These are phyloP conservation scores for Oceanodroma leucorhoa DNA, from an alignment of 2,797 vertebrate genomes.

Conservation along the genomic window DNA sequence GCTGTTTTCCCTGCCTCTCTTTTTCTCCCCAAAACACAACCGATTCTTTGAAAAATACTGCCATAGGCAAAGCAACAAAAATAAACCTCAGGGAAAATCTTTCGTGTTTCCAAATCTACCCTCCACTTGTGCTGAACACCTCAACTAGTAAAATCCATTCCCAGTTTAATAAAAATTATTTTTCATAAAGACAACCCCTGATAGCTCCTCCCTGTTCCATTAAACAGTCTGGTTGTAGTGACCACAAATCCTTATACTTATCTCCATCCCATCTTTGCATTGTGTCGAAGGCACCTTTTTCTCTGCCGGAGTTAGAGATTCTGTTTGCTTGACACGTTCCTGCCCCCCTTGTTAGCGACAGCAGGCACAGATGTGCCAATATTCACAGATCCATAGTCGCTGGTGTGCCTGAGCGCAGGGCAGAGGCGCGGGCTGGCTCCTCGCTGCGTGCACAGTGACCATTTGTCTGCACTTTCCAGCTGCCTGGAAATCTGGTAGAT, in stretches of 20 bases:
- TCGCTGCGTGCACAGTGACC: not conserved
- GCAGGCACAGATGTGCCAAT: not conserved
- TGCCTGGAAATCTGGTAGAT: conserved; percentile 21
- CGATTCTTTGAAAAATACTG: not conserved
- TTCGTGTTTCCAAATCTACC: not conserved
- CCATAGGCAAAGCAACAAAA: not conserved
- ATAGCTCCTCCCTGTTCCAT: not conserved
- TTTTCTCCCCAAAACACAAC: not conserved
- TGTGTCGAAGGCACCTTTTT: not conserved
- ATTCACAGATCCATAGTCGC: not conserved
- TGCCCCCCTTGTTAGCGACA: not conserved
- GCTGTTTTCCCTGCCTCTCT: not conserved
- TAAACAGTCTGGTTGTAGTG: not conserved
- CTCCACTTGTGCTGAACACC: not conserved
- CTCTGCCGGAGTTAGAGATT: not conserved
- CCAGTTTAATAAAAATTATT: not conserved
- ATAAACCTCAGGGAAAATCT: not conserved
- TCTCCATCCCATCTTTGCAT: not conserved
- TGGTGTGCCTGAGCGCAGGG: not conserved
- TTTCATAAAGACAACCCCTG: not conserved
- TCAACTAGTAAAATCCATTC: conserved; percentile 1
- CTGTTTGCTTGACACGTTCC: not conserved
- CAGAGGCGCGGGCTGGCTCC: not conserved
- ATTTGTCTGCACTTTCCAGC: conserved; percentile 4
- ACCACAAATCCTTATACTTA: not conserved